phyloP scores from a whole-genome alignment of 2,797 vertebrate species.

The Picus viridis region DNA sequence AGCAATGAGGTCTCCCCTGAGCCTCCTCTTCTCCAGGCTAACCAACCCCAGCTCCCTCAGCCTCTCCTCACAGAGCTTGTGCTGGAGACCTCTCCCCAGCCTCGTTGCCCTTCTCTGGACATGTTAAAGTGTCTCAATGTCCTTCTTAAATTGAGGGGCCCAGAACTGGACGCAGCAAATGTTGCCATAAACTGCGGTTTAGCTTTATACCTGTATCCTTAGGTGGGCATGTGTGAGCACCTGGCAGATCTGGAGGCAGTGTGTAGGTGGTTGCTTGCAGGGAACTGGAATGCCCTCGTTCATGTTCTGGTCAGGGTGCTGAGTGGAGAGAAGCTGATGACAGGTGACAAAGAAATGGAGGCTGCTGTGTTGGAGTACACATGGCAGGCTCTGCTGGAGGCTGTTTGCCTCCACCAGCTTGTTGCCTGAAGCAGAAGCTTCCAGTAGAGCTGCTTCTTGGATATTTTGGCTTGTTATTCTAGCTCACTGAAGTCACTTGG shows the following conservation, averaged over 20 bases:
- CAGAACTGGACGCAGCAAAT: no score
- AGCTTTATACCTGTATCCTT: rapidly evolving
- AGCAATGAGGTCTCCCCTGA: no score
- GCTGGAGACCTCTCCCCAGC: no score
- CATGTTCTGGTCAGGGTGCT: rapidly evolving
- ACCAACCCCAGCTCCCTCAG: no score
- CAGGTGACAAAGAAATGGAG: rapidly evolving
- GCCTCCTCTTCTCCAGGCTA: no score
- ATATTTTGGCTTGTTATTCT: background rate
- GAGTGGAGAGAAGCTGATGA: rapidly evolving
- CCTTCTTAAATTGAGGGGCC: no score
- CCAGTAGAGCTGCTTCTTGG: rapidly evolving
- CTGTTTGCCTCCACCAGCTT: rapidly evolving
- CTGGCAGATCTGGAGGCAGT: rapidly evolving
- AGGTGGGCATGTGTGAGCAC: rapidly evolving
- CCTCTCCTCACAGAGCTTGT: no score
- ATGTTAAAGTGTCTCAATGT: no score
- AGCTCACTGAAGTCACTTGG: background rate
- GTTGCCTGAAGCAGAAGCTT: rapidly evolving
- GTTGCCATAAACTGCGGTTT: rapidly evolving
- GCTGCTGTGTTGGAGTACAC: background rate
- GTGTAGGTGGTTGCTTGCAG: rapidly evolving
- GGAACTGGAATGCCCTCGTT: rapidly evolving
- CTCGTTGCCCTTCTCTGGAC: no score
- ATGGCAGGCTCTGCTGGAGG: rapidly evolving